These are phyloP conservation scores for Montipora capitata DNA, from an alignment of 92 coral and sea anemone genomes.

Conservation along the genomic window DNA sequence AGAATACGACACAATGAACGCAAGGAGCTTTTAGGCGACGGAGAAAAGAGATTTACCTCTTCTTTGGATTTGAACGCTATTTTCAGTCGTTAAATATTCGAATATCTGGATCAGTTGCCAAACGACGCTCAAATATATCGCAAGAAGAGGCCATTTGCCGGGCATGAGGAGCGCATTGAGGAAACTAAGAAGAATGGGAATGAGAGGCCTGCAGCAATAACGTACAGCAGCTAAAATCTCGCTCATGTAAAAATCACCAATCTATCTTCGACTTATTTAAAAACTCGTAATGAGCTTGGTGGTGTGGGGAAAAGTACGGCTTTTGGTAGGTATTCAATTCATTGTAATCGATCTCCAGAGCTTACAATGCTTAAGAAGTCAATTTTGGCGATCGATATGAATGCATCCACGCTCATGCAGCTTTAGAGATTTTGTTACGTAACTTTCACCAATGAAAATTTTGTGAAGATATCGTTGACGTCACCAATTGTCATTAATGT, in stretches of 20 bases:
- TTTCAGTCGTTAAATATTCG: slow-evolving; percentile 33
- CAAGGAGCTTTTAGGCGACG: background rate
- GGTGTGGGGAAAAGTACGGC: background rate
- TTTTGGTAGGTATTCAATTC: slow-evolving; percentile 14
- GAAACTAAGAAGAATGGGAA: background rate
- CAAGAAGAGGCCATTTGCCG: slow-evolving; percentile 23
- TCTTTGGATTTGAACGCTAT: background rate
- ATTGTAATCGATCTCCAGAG: too few species aligned
- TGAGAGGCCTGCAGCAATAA: background rate
- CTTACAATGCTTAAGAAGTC: too few species aligned
- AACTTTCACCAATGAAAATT: too few species aligned
- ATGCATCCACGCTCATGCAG: too few species aligned
- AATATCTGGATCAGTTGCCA: slow-evolving; percentile 38
- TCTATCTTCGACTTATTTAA: background rate
- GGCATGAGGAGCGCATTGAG: slow-evolving; percentile 17
- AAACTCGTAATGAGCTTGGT: slow-evolving; percentile 19
- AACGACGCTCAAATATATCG: slow-evolving; percentile 2
- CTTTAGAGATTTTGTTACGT: too few species aligned
- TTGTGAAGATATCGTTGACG: too few species aligned
- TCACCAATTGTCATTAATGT: too few species aligned
- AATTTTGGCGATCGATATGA: too few species aligned
- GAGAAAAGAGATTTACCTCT: background rate
- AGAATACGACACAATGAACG: too few species aligned
- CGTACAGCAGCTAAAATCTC: background rate
- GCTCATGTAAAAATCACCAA: background rate